Conservation (phyloP, 2,888 invertebrate species). For the Polyploca ridens region DNA sequence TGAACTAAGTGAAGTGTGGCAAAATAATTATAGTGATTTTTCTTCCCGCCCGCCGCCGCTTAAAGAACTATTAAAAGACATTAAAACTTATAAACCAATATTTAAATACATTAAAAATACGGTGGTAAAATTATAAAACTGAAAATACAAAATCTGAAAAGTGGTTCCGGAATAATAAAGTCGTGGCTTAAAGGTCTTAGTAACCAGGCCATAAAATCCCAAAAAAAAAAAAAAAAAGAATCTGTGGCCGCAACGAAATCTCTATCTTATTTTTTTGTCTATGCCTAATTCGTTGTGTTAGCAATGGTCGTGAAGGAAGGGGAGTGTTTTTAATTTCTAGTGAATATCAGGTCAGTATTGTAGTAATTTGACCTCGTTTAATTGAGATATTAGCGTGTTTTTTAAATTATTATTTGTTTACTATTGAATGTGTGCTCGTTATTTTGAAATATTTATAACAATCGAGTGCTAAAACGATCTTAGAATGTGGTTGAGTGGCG, state of each 20-base stretch:
- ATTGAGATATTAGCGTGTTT: constrained; percentile 17
- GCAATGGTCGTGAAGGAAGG: constrained; percentile 39
- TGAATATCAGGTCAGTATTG: constrained; percentile 40
- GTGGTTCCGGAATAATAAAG: too few species aligned
- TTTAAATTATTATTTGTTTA: constrained; percentile 9
- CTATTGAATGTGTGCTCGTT: neutral
- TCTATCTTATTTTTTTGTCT: neutral
- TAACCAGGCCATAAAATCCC: too few species aligned
- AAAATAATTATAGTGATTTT: too few species aligned
- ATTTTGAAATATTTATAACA: neutral
- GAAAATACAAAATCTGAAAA: too few species aligned
- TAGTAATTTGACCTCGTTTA: constrained; percentile 19
- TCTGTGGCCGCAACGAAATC: neutral
- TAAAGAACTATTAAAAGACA: too few species aligned
- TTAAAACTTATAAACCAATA: too few species aligned
- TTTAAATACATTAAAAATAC: too few species aligned
- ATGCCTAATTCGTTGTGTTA: constrained; percentile 13
- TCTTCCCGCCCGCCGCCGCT: too few species aligned
- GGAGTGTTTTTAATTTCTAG: constrained; percentile 51
- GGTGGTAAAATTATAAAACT: too few species aligned
- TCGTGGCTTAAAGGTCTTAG: too few species aligned
- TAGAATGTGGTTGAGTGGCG: constrained; percentile 8
- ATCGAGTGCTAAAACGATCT: neutral
- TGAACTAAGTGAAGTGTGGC: too few species aligned
- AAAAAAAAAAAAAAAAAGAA: too few species aligned